Conservation (phyloP, 2,888 invertebrate genomes). For the Oscheius sp. region DNA sequence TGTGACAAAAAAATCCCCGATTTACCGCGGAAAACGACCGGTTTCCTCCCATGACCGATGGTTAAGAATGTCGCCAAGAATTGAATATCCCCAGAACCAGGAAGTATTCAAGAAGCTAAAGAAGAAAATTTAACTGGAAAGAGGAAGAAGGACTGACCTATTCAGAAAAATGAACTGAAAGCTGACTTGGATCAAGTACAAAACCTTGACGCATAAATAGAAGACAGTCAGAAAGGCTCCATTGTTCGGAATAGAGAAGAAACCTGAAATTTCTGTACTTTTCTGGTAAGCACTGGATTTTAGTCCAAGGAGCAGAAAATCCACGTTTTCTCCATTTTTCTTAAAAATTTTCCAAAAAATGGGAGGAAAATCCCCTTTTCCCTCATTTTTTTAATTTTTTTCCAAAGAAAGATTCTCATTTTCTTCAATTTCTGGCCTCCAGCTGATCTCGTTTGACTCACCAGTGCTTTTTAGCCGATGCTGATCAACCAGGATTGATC, state of each 20-base stretch:
- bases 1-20: background rate
- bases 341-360: too few relatives aligned
- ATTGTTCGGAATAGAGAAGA: too few relatives aligned
- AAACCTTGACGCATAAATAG: conserved; percentile 71
- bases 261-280: too few relatives aligned
- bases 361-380: too few relatives aligned
- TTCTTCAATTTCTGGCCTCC: too few relatives aligned
- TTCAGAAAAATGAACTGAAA: conserved; percentile 73
- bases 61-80: conserved; percentile 69
- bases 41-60: conserved; percentile 72
- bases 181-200: conserved; percentile 71
- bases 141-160: conserved; percentile 42
- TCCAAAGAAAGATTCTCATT: too few relatives aligned
- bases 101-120: conserved; percentile 72
- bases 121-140: background rate
- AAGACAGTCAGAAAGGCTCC: conserved; percentile 72
- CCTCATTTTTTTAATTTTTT: too few relatives aligned
- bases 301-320: too few relatives aligned
- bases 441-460: too few relatives aligned
- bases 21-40: conserved; percentile 72
- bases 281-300: too few relatives aligned
- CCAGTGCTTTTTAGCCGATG: conserved; percentile 72
- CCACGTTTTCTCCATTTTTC: too few relatives aligned
- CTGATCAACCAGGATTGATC: conserved; percentile 75
- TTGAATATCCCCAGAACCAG: conserved; percentile 72